Evolutionary conservation across 2,113 vertebrate species (phyloP).

Genomic region (Microtus oregoni): DNA sequence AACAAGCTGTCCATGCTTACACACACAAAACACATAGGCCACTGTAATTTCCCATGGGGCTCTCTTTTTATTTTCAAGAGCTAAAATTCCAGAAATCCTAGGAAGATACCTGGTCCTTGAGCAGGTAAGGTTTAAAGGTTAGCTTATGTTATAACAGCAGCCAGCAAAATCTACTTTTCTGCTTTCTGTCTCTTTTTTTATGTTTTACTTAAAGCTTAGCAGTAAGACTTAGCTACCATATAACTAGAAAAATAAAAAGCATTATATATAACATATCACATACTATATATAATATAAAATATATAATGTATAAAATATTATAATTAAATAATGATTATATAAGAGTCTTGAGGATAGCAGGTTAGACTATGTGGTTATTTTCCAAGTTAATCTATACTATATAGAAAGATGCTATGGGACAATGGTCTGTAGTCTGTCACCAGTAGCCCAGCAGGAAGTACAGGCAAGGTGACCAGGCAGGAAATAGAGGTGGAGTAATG

Average conservation of each 20-base stretch:
- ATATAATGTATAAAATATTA: background rate
- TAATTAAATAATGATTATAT: background rate
- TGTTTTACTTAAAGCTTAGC: background rate
- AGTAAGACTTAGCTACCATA: background rate
- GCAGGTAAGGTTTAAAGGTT: background rate
- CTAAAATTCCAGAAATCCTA: background rate
- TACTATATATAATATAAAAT: background rate
- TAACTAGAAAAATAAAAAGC: background rate
- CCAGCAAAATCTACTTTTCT: background rate
- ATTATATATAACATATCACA: background rate
- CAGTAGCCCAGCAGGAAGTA: too few species aligned
- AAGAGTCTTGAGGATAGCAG: background rate
- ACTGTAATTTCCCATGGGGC: background rate
- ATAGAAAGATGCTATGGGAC: background rate
- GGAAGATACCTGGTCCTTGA: background rate
- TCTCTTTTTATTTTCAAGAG: background rate
- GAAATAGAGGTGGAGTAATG: too few species aligned
- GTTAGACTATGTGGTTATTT: background rate
- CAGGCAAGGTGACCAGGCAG: too few species aligned
- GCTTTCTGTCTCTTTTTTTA: background rate
- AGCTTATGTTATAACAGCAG: background rate
- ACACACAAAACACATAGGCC: background rate
- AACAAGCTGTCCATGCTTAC: background rate
- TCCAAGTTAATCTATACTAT: too few species aligned
- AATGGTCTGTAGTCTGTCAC: too few species aligned